Evolutionary conservation across 2,113 vertebrate genomes (phyloP).

Genomic region (Opisthocomus hoazin): DNA sequence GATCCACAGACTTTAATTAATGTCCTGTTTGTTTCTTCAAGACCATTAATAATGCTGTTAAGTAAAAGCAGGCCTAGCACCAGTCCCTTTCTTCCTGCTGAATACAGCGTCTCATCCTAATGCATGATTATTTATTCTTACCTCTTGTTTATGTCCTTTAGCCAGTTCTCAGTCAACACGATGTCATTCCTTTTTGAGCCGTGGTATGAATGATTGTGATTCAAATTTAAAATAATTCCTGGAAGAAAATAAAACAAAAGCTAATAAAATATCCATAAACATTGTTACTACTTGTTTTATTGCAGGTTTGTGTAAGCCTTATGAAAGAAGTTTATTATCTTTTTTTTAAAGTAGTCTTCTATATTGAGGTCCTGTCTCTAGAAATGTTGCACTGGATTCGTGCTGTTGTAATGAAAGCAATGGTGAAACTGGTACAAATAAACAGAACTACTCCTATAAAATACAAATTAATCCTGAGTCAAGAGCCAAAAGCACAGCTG

Average conservation of each 20-base stretch:
- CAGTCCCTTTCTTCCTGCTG: background rate
- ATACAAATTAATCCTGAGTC: background rate
- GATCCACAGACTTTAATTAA: slow-evolving; percentile 10
- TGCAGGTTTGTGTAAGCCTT: background rate
- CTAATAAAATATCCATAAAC: slow-evolving; percentile 17
- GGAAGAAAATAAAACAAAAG: slow-evolving; percentile 23
- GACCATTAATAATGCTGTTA: slow-evolving; percentile 9
- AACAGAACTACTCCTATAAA: background rate
- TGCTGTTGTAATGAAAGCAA: background rate
- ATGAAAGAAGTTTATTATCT: slow-evolving; percentile 5
- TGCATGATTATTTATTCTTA: slow-evolving; percentile 15
- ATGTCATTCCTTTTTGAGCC: background rate
- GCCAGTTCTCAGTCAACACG: background rate
- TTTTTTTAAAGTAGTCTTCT: background rate
- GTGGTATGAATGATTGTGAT: background rate
- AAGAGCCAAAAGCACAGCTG: background rate
- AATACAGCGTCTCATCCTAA: background rate
- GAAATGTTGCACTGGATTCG: background rate
- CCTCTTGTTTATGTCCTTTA: slow-evolving; percentile 5
- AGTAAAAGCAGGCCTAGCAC: background rate
- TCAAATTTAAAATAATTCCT: slow-evolving; percentile 19
- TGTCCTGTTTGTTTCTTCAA: slow-evolving; percentile 7
- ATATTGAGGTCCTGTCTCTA: background rate
- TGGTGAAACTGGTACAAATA: background rate
- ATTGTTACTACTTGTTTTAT: background rate